Percentiles rank a stretch among this genome's conserved stretches.
phyloP scores from a whole-genome alignment of 2,113 vertebrate species.

The Dasyprocta punctata region DNA sequence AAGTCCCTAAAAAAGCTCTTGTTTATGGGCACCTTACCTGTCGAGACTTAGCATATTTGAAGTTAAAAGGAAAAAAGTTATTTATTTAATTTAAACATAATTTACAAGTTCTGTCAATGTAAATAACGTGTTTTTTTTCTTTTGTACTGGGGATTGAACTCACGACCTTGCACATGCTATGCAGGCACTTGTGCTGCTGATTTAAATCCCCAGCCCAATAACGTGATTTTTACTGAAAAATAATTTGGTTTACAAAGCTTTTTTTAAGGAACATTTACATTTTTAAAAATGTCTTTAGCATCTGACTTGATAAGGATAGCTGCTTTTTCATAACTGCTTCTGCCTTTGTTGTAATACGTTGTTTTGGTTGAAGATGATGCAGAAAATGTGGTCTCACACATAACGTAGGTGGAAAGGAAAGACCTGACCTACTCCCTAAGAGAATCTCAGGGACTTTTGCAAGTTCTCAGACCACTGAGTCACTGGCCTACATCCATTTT shows the following conservation, averaged over 20 bases:
- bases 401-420: slow-evolving; percentile 6
- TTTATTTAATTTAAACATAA: neutral
- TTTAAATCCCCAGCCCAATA: too few relatives aligned
- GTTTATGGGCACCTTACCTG: neutral
- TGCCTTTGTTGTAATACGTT: slow-evolving; percentile 49
- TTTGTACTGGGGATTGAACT: too few relatives aligned
- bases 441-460: slow-evolving; percentile 40
- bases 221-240: neutral
- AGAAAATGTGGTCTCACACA: slow-evolving; percentile 4
- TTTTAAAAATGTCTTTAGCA: slow-evolving; percentile 42
- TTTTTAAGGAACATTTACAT: neutral
- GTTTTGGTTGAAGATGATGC: slow-evolving; percentile 46
- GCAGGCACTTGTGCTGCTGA: too few relatives aligned
- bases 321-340: slow-evolving; percentile 57
- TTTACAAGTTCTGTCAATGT: neutral
- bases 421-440: neutral
- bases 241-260: neutral
- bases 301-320: slow-evolving; percentile 52
- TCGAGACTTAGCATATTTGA: slow-evolving; percentile 6
- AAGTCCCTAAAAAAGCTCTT: neutral
- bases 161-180: too few relatives aligned
- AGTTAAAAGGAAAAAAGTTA: slow-evolving; percentile 16
- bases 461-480: neutral
- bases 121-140: neutral
- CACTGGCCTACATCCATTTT: neutral